Conservation (phyloP, 2,113 vertebrate species). For the Urocolius indicus region DNA sequence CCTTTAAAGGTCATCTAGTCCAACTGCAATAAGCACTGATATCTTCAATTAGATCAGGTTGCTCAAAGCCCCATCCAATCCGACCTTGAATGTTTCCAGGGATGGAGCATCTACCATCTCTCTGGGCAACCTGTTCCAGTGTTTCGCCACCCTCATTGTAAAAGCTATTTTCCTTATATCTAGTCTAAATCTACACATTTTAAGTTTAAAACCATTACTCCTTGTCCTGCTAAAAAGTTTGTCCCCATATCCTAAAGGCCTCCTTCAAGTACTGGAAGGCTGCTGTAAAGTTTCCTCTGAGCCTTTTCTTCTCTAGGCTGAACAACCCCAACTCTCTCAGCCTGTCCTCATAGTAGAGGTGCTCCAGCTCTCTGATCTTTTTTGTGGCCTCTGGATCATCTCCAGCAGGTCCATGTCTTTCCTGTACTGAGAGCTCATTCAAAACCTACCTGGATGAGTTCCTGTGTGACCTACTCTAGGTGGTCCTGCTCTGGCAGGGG, state of each 20-base stretch:
- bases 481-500: too few species aligned
- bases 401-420: background rate
- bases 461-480: too few species aligned
- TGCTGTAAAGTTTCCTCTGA: background rate
- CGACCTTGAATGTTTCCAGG: background rate
- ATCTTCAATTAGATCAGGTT: background rate
- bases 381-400: background rate
- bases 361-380: background rate
- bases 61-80: accelerated
- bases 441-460: too few species aligned
- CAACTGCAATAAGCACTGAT: background rate
- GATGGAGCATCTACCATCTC: background rate
- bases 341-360: background rate
- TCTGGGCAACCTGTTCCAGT: background rate
- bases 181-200: background rate
- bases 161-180: background rate
- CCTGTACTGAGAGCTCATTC: background rate
- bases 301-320: background rate
- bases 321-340: background rate
- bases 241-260: background rate
- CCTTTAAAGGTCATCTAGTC: background rate
- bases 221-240: background rate
- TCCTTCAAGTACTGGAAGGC: background rate
- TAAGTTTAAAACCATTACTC: background rate
- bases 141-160: background rate